These are phyloP conservation scores for Ephydatia muelleri DNA, from an alignment of 37 sponge, comb jelly and placozoan species.

Conservation along the genomic window DNA sequence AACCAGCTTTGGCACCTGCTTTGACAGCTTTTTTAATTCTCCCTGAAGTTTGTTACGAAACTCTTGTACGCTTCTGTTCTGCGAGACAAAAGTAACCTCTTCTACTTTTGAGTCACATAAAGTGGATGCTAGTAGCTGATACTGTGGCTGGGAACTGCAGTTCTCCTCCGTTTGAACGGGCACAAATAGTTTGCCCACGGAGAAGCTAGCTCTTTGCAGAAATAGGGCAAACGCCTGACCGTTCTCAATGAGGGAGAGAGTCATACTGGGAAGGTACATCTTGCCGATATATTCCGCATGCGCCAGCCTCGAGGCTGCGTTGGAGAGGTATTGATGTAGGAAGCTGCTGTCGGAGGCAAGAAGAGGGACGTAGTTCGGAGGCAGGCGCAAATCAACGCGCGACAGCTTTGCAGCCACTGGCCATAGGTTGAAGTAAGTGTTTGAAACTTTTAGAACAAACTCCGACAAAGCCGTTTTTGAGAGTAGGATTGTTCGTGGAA, in stretches of 20 bases:
- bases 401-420: slow-evolving; percentile 8
- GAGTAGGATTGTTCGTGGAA: slow-evolving; percentile 22
- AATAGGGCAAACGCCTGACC: not conserved
- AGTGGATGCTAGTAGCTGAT: not conserved
- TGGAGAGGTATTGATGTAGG: slow-evolving; percentile 2
- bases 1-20: not conserved
- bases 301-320: not conserved
- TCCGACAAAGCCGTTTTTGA: slow-evolving; percentile 7
- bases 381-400: slow-evolving; percentile 28
- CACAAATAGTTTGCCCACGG: slow-evolving; percentile 12
- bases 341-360: slow-evolving; percentile 6
- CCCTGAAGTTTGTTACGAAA: slow-evolving; percentile 5
- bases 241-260: not conserved
- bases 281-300: slow-evolving; percentile 34
- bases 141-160: slow-evolving; percentile 9
- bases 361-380: not conserved
- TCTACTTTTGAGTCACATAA: not conserved
- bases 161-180: not conserved
- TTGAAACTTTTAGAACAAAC: slow-evolving; percentile 15
- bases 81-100: slow-evolving; percentile 35
- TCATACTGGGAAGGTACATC: slow-evolving; percentile 14
- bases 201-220: not conserved
- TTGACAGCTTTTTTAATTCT: slow-evolving; percentile 5
- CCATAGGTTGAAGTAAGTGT: slow-evolving; percentile 38
- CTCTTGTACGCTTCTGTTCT: slow-evolving; percentile 1